A percentile compares a stretch with the other conserved stretches of the same genome.
Evolutionary conservation across 2,888 invertebrate species (phyloP).

Genomic region (Drosophila heteroneura): DNA sequence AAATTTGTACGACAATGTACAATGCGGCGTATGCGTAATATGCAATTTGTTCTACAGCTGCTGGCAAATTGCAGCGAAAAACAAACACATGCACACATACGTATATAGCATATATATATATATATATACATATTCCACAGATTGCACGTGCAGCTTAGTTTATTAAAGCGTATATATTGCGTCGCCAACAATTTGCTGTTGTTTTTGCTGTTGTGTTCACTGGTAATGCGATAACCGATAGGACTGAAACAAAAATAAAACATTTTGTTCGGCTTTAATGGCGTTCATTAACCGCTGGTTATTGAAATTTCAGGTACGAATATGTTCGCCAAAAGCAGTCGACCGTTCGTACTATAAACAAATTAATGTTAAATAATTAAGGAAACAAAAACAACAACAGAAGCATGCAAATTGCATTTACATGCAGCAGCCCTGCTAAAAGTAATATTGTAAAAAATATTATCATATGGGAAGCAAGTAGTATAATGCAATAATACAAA

Average conservation of each 20-base stretch:
- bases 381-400: constrained; percentile 30
- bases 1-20: constrained; percentile 38
- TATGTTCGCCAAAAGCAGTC: constrained; percentile 27
- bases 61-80: constrained; percentile 66
- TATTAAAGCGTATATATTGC: constrained; percentile 61
- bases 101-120: background rate
- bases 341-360: constrained; percentile 60
- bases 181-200: constrained; percentile 42
- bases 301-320: constrained; percentile 45
- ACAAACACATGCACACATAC: constrained; percentile 23
- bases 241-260: constrained; percentile 24
- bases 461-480: constrained; percentile 38
- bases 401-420: constrained; percentile 51
- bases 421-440: constrained; percentile 22
- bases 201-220: constrained; percentile 12
- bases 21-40: constrained; percentile 74
- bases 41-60: constrained; percentile 75
- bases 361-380: constrained; percentile 73
- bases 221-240: constrained; percentile 61
- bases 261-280: constrained; percentile 57
- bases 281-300: constrained; percentile 66
- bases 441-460: constrained; percentile 44
- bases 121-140: background rate
- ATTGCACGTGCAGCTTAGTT: constrained; percentile 24
- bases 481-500: constrained; percentile 76